Evolutionary conservation across 2,888 invertebrate species (phyloP).

Genomic region (Invenusta paracnida): DNA sequence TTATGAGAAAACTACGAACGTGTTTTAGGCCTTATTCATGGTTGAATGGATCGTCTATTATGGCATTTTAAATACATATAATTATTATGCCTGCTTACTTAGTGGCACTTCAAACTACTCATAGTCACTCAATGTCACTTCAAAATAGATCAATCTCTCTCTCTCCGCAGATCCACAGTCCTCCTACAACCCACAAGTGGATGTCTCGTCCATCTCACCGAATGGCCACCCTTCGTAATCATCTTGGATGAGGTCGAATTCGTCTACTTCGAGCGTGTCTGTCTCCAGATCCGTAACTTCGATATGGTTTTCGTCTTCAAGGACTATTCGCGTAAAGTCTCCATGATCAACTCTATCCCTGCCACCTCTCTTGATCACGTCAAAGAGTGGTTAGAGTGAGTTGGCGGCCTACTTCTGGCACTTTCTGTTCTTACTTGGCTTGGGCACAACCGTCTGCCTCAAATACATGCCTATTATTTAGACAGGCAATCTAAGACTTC

Average conservation of each 20-base stretch:
- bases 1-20: no score
- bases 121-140: no score
- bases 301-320: constrained; percentile 99
- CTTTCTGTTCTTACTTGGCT: no score
- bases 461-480: constrained; percentile 43
- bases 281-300: constrained; percentile 96
- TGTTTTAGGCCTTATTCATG: no score
- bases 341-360: constrained; percentile 97
- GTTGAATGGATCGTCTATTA: no score
- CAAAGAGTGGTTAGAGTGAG: constrained; percentile 96
- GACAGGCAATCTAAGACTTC: no score
- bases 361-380: constrained; percentile 98
- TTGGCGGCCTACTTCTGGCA: no score
- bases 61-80: no score
- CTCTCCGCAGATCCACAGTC: constrained; percentile 87
- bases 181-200: constrained; percentile 92
- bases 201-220: constrained; percentile 91
- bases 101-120: no score
- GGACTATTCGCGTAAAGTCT: constrained; percentile 85
- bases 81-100: no score
- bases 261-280: constrained; percentile 96
- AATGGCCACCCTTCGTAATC: constrained; percentile 98
- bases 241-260: constrained; percentile 93
- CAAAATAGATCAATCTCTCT: no score
- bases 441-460: no score